Percentiles rank a stretch among this genome's conserved stretches.
These are phyloP conservation scores for Corvus hawaiiensis DNA, from an alignment of 2,113 vertebrate genomes.

Conservation along the genomic window DNA sequence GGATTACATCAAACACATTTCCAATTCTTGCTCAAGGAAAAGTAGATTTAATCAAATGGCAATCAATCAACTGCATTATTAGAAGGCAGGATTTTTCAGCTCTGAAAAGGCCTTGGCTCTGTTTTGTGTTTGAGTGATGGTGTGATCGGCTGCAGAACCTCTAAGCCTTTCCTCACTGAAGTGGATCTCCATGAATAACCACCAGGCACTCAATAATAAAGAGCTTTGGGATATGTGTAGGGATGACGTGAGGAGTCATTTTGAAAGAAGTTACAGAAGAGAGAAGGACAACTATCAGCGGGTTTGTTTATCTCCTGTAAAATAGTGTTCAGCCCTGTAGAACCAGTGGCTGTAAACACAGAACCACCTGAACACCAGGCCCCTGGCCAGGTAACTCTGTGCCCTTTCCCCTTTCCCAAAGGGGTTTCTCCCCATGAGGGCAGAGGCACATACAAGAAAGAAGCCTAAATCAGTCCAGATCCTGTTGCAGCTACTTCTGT, in stretches of 20 bases:
- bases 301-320: too few species aligned
- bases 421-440: not conserved
- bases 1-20: not conserved
- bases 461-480: not conserved
- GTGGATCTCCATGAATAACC: not conserved
- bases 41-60: not conserved
- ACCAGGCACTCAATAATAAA: not conserved
- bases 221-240: not conserved
- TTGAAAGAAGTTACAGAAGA: not conserved
- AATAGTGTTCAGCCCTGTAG: not conserved
- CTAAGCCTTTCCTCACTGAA: not conserved
- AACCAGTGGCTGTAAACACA: not conserved
- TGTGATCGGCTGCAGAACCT: not conserved
- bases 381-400: not conserved
- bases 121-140: not conserved
- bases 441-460: not conserved
- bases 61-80: not conserved
- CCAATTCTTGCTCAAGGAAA: not conserved
- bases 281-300: not conserved
- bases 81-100: not conserved
- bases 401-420: not conserved
- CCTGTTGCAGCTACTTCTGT: not conserved
- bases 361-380: too few species aligned
- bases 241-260: rapidly evolving
- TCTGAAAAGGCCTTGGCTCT: not conserved